Evolutionary conservation across 2,113 vertebrate species (phyloP).

Genomic region (Pseudopipra pipra): DNA sequence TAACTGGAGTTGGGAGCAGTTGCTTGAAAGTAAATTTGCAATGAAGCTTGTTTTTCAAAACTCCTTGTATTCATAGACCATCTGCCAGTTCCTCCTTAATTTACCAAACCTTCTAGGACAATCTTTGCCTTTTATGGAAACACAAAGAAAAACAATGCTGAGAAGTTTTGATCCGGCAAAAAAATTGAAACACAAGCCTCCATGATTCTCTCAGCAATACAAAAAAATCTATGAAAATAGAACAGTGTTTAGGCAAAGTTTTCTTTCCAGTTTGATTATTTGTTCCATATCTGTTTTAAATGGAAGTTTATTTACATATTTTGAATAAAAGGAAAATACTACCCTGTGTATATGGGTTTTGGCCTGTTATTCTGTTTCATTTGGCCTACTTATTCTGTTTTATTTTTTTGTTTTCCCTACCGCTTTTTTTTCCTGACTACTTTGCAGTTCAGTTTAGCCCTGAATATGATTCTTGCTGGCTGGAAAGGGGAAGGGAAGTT

Average conservation of each 20-base stretch:
- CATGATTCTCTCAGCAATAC: background rate
- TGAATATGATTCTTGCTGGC: background rate
- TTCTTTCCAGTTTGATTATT: background rate
- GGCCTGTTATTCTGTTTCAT: background rate
- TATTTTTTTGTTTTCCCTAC: background rate
- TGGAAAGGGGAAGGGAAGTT: background rate
- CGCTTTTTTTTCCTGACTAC: background rate
- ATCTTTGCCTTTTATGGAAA: background rate
- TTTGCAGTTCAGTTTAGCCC: background rate
- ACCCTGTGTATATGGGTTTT: background rate
- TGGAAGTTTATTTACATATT: background rate
- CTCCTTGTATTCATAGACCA: constrained; percentile 20
- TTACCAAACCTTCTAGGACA: constrained; percentile 5
- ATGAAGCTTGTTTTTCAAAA: constrained; percentile 31
- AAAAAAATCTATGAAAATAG: background rate
- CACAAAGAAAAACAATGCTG: background rate
- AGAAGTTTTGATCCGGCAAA: background rate
- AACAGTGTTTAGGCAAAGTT: background rate
- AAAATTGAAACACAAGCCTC: background rate
- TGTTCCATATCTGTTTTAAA: background rate
- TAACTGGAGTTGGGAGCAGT: constrained; percentile 20
- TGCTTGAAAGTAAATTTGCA: constrained; percentile 43
- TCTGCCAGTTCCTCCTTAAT: constrained; percentile 37
- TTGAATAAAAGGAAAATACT: background rate
- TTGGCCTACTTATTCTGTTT: background rate